Evolutionary conservation across 2,113 vertebrate genomes (phyloP), one percentile per base, ranked within the genome.

Genomic region (Gasterosteus aculeatus): DNA sequence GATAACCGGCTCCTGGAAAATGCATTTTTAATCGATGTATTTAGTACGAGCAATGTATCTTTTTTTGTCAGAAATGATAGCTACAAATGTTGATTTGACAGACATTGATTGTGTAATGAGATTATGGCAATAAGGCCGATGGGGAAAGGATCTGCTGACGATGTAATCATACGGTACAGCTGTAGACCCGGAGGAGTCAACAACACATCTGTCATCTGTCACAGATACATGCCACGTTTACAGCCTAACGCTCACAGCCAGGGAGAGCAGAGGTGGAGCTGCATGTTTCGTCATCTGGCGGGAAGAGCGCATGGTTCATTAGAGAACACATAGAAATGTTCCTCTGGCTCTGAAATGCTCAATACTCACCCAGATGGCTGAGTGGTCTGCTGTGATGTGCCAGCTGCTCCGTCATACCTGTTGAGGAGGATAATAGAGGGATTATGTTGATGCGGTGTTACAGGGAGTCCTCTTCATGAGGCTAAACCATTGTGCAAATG

Each of bases 201-300:
- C 22, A 26, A 1, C 22, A 26, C 22, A 26, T 26, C 22, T 26
- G 22, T 26, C 22, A 26, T 26, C 1, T 26, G 22, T 26, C 22
- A 26, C 22, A 26, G 22, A 26, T 26, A 26, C 22, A 26, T 26
- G n/a, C 35, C 16, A 2, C 4, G 39, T 41, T 57, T 22, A 38
- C 2, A 16, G 18, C 19, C 0, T 10, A 19, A 56, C 1, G 26
- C 84, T 85, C 71, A 83, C 88, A 60, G 72, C 22, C 51, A 15
- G 68, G 42, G 3, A 69, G 7, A 7, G 78, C 38, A 1, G 78
- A 65, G 29, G 70, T 71, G 0, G 61, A 65, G 14, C 29, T 67
- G 81, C 83, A 90, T 2, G 67, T 47, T 18, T 78, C 83, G 2
- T 18, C 41, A 22, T 60, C 89, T 90, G 78, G 44, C 38, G 67